phyloP scores from a whole-genome alignment of 2,888 invertebrate species.

The Megamerina dolium region DNA sequence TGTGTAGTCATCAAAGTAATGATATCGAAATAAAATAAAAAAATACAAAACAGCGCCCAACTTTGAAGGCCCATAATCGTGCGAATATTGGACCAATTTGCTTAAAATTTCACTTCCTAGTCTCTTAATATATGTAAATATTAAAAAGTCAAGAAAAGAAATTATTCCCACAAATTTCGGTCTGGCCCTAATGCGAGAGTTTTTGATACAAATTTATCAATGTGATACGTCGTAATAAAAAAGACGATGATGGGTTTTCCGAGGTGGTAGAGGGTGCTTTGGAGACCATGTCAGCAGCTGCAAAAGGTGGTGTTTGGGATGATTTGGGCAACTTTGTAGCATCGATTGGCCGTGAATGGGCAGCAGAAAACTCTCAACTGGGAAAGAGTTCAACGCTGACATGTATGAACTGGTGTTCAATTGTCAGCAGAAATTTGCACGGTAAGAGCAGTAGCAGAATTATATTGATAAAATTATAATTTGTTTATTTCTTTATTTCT shows the following conservation, averaged over 20 bases:
- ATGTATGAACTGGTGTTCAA: conserved; percentile 3
- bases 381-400: conserved; percentile 3
- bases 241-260: background rate
- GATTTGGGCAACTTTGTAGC: conserved; percentile 2
- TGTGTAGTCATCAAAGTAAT: too few relatives aligned
- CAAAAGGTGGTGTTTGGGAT: conserved; percentile 1
- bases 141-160: too few relatives aligned
- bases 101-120: too few relatives aligned
- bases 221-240: background rate
- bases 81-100: too few relatives aligned
- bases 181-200: too few relatives aligned
- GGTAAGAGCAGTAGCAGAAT: conserved; percentile 1
- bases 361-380: background rate
- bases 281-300: conserved; percentile 2
- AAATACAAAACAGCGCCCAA: too few relatives aligned
- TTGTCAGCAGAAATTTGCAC: conserved; percentile 4
- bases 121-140: too few relatives aligned
- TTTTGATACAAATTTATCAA: too few relatives aligned
- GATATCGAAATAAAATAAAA: too few relatives aligned
- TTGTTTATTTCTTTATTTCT: conserved; percentile 1
- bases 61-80: too few relatives aligned
- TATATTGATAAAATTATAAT: conserved; percentile 4
- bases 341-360: conserved; percentile 7
- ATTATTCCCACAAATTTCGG: too few relatives aligned
- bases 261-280: conserved; percentile 1